These are phyloP conservation scores for Mesoligia furuncula DNA, from an alignment of 2,888 invertebrate genomes.

Conservation along the genomic window DNA sequence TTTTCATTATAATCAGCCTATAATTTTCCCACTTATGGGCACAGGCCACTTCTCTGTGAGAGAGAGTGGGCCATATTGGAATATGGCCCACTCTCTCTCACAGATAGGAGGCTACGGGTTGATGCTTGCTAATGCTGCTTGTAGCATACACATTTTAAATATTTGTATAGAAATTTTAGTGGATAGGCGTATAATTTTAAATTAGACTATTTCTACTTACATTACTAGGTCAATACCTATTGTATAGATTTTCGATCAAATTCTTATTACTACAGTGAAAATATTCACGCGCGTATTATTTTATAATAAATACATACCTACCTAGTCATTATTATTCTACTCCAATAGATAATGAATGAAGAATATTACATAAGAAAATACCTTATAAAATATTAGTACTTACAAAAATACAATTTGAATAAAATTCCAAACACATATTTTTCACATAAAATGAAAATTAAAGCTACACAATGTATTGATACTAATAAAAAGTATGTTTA, in stretches of 20 bases:
- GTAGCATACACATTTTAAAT: neutral
- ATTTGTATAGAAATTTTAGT: neutral
- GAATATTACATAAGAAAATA: constrained; percentile 27
- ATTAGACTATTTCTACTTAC: neutral
- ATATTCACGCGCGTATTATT: constrained; percentile 6
- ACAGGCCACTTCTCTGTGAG: neutral
- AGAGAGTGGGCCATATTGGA: neutral
- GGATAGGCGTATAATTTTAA: neutral
- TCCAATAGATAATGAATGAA: constrained; percentile 18
- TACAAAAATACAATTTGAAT: constrained; percentile 49
- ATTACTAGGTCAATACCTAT: neutral
- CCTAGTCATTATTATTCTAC: constrained; percentile 1
- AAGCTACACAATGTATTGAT: constrained; percentile 20
- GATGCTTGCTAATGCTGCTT: neutral
- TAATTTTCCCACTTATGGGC: neutral
- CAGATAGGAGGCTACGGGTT: no score
- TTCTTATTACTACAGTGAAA: neutral
- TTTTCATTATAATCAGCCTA: neutral
- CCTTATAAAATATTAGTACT: constrained; percentile 42
- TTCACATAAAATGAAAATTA: constrained; percentile 34
- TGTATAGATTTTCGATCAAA: constrained; percentile 1
- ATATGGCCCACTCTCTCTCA: no score
- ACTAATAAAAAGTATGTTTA: neutral
- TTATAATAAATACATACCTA: constrained; percentile 24
- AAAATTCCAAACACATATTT: constrained; percentile 13